Percentiles rank a stretch among this genome's conserved stretches.
Evolutionary conservation across 2,888 invertebrate species (phyloP).

Genomic region (Meteorus cinctellus): DNA sequence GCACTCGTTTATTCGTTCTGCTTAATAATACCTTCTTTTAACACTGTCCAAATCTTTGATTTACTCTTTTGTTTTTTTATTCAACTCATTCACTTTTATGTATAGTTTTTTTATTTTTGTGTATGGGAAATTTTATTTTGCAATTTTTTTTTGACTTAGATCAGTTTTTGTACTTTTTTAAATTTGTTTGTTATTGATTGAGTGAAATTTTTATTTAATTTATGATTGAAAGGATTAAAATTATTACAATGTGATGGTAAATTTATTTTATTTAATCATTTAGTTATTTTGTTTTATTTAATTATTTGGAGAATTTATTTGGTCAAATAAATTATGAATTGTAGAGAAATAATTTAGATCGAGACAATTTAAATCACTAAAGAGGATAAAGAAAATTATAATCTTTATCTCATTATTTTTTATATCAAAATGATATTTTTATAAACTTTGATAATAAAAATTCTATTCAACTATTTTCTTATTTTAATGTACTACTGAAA

Average conservation of each 20-base stretch:
- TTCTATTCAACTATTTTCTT: no score
- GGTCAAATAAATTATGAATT: no score
- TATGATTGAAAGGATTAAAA: not conserved
- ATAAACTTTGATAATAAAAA: no score
- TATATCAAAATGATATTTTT: no score
- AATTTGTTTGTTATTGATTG: slow-evolving; percentile 4
- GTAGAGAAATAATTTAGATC: no score
- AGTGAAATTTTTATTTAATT: slow-evolving; percentile 2
- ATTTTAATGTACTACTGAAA: no score
- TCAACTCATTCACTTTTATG: slow-evolving; percentile 22
- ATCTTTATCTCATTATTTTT: no score
- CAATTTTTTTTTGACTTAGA: not conserved
- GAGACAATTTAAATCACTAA: no score
- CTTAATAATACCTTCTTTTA: slow-evolving; percentile 50
- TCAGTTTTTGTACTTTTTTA: not conserved
- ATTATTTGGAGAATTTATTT: no score
- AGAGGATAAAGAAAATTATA: no score
- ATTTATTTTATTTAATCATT: no score
- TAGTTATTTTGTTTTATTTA: no score
- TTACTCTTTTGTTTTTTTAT: slow-evolving; percentile 45
- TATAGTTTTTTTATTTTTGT: slow-evolving; percentile 13
- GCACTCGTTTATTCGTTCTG: slow-evolving; percentile 50
- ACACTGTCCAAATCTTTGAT: slow-evolving; percentile 54
- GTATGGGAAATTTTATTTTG: slow-evolving; percentile 2
- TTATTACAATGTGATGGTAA: not conserved